Percentiles rank a stretch among this genome's conserved stretches.
Conservation (phyloP, 2,888 invertebrate genomes). For the Julus scandinavius region DNA sequence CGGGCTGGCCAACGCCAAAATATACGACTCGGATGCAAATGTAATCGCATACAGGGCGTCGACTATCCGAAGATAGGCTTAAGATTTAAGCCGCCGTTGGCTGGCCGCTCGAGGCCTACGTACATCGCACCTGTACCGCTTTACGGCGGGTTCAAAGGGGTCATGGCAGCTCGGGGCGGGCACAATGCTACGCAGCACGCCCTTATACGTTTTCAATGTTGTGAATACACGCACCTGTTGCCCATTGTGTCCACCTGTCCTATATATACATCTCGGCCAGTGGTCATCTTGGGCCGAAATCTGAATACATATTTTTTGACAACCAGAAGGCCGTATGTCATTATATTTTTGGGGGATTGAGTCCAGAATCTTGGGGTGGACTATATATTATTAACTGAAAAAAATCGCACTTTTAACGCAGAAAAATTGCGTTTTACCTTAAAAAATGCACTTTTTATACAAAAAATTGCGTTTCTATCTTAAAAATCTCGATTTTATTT, state of each 20-base stretch:
- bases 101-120: neutral
- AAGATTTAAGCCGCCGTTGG: neutral
- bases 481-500: too few species aligned
- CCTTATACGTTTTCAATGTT: neutral
- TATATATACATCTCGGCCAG: neutral
- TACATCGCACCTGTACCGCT: neutral
- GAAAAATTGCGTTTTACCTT: too few species aligned
- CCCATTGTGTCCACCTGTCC: neutral
- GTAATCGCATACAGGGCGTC: neutral
- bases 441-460: too few species aligned
- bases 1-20: neutral
- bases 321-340: too few species aligned
- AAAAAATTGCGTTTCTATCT: too few species aligned
- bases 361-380: too few species aligned
- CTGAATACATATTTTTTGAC: neutral
- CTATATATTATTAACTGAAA: too few species aligned
- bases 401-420: too few species aligned
- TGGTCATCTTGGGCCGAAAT: neutral
- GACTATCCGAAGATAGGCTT: neutral
- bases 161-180: slow-evolving; percentile 18
- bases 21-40: neutral
- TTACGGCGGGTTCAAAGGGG: neutral
- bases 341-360: too few species aligned
- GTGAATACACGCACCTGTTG: neutral
- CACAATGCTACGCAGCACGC: neutral